phyloP scores from a whole-genome alignment of 2,113 vertebrate species.

The Alethe castanea region DNA sequence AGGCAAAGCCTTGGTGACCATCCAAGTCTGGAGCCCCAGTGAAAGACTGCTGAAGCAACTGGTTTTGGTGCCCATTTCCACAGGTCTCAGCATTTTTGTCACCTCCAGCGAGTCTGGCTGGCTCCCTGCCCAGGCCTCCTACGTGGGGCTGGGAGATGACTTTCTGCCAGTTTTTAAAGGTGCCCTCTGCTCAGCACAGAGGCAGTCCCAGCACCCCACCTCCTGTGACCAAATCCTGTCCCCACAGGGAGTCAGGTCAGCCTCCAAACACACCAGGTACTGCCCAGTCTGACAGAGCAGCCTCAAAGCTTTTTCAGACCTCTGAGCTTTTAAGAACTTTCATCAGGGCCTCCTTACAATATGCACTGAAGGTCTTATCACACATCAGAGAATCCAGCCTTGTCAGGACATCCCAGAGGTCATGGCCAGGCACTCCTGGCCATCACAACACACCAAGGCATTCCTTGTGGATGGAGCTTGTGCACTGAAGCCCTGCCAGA shows the following conservation, averaged over 20 bases:
- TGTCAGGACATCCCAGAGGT: neutral
- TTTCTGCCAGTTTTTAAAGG: neutral
- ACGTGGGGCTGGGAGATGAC: neutral
- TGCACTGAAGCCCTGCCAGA: neutral
- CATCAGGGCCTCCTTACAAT: neutral
- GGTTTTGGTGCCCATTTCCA: neutral
- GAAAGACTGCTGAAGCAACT: neutral
- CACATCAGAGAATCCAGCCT: neutral
- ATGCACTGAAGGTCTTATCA: neutral
- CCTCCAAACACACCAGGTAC: neutral
- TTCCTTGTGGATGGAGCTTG: neutral
- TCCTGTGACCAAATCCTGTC: neutral
- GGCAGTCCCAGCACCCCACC: neutral
- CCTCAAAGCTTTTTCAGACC: neutral
- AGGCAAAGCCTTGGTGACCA: neutral
- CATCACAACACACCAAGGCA: neutral
- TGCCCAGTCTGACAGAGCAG: neutral
- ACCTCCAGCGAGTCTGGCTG: neutral
- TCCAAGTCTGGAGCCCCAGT: neutral
- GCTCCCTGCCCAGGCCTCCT: neutral
- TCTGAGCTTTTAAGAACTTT: neutral
- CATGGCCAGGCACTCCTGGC: neutral
- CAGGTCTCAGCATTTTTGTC: neutral
- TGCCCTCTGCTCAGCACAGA: accelerated
- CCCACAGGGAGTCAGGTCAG: neutral